Percentiles rank a stretch among this genome's conserved stretches.
Evolutionary conservation across 53 echinoderm and acorn worm species (phyloP).

Genomic region (Luidia sarsii): DNA sequence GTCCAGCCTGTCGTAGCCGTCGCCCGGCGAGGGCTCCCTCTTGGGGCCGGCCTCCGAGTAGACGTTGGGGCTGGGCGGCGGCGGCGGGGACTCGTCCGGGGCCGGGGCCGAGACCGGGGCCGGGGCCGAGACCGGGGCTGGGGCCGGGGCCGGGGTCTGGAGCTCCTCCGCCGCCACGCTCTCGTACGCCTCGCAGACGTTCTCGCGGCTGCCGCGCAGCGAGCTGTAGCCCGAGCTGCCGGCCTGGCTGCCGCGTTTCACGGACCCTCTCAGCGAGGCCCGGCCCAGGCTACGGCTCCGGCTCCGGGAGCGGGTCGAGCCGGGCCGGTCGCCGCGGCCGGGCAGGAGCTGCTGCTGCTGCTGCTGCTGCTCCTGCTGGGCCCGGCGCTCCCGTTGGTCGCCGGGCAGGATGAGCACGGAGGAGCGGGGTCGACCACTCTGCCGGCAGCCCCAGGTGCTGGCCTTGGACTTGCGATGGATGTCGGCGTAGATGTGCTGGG

Average conservation of each 20-base stretch:
- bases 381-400: neutral
- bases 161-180: neutral
- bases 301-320: neutral
- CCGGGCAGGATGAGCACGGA: neutral
- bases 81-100: neutral
- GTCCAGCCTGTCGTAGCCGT: constrained; percentile 25
- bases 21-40: neutral
- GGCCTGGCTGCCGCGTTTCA: constrained; percentile 18
- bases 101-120: no score
- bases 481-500: constrained; percentile 43
- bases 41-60: constrained; percentile 46
- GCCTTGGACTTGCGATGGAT: constrained; percentile 50
- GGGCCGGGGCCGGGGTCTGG: neutral
- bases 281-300: constrained; percentile 25
- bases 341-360: neutral
- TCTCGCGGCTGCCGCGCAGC: constrained; percentile 29
- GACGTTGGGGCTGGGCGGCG: constrained; percentile 6
- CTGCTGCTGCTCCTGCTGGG: neutral
- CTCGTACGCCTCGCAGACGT: constrained; percentile 30
- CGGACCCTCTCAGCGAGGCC: constrained; percentile 21
- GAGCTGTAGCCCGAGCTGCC: constrained; percentile 46
- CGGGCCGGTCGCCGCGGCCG: neutral
- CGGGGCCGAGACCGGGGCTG: no score
- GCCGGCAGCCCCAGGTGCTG: constrained; percentile 31
- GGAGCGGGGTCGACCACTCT: constrained; percentile 10